Base-by-base conservation (phyloP, 2,113 vertebrate genomes). In the Phoxinus phoxinus region DNA sequence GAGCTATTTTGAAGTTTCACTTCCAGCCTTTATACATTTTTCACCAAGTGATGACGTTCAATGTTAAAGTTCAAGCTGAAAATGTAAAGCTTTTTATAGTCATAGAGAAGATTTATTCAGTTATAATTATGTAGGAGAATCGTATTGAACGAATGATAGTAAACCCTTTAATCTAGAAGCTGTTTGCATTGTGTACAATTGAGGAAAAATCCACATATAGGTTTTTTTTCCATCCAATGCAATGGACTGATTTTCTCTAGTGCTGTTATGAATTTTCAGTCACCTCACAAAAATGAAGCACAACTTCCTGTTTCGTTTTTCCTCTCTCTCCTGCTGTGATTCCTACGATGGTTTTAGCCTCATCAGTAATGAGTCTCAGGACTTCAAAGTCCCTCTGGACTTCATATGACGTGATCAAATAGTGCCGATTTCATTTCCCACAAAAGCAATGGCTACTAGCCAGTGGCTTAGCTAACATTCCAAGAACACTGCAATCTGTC, bases 1-100 rank as follows among this genome's bases (percentile, higher is more conserved):
- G 92, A 93, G 91, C 93, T 82, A 25, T 32, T 71, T 11, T 87
- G 21, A n/a, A 76, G 61, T 51, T 88, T 51, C 19, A 41, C 35
- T 51, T 86, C 21, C 56, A 32, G 32, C 44, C 41, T 71, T 82
- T 30, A 25, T 73, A 65, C 76, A 84, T 84, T 30, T 84, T 81
- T 84, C 71, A 32, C 85, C 79, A 71, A 35, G 77, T 59, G 41
- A 81, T 86, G 85, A 74, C 44, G 44, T 84, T 88, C 53, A 78
- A 73, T 83, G 37, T 59, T 30, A 53, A 74, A 32, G 61, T 56
- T 86, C 35, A 46, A 41, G 59, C 71, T 82, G 4, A 80, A 63
- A 27, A 80, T 17, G 3, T 3, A 51, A 82, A 69, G 44, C 80
- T 82, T 69, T 81, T 82, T 82, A 67, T 82, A 82, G 61, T 15